Base-by-base conservation (phyloP, 2,797 vertebrate species). In the Epinephelus coioides region DNA sequence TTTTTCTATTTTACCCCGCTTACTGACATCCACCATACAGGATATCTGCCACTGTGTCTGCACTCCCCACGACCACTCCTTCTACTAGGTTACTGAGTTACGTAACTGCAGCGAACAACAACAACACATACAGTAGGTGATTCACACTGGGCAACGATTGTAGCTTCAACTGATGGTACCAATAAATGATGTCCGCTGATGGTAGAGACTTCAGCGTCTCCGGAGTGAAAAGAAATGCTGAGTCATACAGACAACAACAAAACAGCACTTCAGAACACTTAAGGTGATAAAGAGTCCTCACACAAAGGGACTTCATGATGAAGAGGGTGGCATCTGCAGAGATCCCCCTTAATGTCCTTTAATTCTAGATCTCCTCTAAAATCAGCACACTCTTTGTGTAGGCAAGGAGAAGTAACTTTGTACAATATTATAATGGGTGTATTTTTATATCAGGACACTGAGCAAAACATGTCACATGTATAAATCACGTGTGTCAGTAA, bases 41-140 rank as follows among this genome's bases (percentile, higher is more conserved):
- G 30, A 55, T 53, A 56, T 73, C 47, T 55, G 6, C 40, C 38
- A 17, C 46, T 54, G 65, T 57, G 40, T 47, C 61, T 74, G 19
- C 30, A 12, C 17, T n/a, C 7, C 15, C 49, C 17, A 34, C 7
- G 13, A 69, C n/a, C 61, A 63, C 18, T 10, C 25, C 69, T 18
- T 62, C 74, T 44, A 18, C 71, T 1, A 70, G 84, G 63, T 86
- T 72, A 76, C 25, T 50, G 59, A 23, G 43, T 89, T 91, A 86
- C 15, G 5, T 86, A 92, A 92, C 75, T 5, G 9, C 64, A 61
- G 64, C 23, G 13, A 73, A 68, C 57, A 83, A 46, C 25, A 74
- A 34, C 7, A 30, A 23, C 63, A 76, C 23, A 21, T 17, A 30
- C 49, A 69, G 73, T 12, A 34, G 49, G 59, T 66, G 70, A 82